phyloP scores from a whole-genome alignment of 1,140 invertebrate genomes.

The Drosophila pandora region DNA sequence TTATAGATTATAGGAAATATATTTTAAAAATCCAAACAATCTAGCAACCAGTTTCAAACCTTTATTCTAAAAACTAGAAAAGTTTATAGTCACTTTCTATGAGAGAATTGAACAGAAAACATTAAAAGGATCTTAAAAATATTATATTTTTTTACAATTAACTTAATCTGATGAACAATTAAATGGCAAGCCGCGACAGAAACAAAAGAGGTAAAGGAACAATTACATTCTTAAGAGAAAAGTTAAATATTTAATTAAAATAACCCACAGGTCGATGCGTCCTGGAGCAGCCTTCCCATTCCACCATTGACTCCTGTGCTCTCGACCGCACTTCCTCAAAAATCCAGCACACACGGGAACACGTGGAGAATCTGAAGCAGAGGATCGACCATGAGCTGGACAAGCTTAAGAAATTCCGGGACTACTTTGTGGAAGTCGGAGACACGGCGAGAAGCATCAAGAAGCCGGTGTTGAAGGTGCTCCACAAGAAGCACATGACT shows the following conservation, averaged over 20 bases:
- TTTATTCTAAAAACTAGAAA: background rate
- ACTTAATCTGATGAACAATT: background rate
- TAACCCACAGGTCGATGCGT: background rate
- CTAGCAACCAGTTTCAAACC: background rate
- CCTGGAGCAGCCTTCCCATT: background rate
- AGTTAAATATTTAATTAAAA: background rate
- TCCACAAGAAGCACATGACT: background rate
- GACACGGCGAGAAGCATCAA: background rate
- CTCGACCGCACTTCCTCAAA: slow-evolving; percentile 4
- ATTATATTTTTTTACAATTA: background rate
- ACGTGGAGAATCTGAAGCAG: slow-evolving; percentile 25
- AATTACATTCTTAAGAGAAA: background rate
- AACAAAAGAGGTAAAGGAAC: background rate
- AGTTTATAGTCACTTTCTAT: background rate
- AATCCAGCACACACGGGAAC: slow-evolving; percentile 10
- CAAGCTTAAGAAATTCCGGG: slow-evolving; percentile 31
- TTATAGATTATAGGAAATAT: slow-evolving; percentile 11
- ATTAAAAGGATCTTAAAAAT: too few relatives aligned
- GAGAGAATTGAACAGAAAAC: background rate
- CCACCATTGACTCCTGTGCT: background rate
- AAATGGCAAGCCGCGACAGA: background rate
- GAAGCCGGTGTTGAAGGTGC: background rate
- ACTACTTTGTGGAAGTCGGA: background rate
- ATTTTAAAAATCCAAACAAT: background rate
- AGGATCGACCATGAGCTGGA: slow-evolving; percentile 48